Base-by-base conservation (phyloP, 1,140 invertebrate species). In the Meteorus sp. region DNA sequence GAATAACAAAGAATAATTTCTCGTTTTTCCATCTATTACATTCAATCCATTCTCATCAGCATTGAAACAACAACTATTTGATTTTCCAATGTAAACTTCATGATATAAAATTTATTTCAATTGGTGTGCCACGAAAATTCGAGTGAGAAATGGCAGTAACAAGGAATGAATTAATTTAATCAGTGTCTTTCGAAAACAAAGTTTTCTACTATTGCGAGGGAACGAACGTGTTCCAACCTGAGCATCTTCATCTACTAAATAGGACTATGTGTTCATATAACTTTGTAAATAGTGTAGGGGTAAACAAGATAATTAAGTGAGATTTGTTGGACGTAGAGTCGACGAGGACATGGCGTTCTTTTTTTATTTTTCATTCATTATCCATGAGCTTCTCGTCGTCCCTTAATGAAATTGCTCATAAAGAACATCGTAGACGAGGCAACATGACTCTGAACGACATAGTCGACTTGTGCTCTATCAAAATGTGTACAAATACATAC, bases 271-370 rank as follows among this genome's bases (percentile, higher is more conserved):
- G 5, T 8, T 5, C 35, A 39, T 8, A 11, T 13, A 8, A 31
- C 11, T 11, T n/a, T 39, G 35, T 39, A 39, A n/a, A 13, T 39
- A 39, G 13, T 1, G 35, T 31, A 4, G 1, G 5, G 8, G 13
- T 64, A 41, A 33, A 45, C 35, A 19, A 56, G 44, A 25, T 56
- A 56, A 56, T 56, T 56, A 56, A 56, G 39, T 27, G 53, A 59
- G 50, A 65, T 55, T 55, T 54, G 64, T 61, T 50, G 22, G 29
- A 51, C 33, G n/a, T n/a, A 23, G 29, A 20, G 31, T 23, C 37
- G 33, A 60, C 37, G 59, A 22, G 45, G 56, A 45, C 50, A 54
- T 25, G 56, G 63, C 57, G 56, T 48, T 6, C 51, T 29, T 31
- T 39, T 35, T 52, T 39, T 37, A n/a, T 53, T n/a, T 44, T 44